Evolutionary conservation across 2,888 invertebrate genomes (phyloP).

Genomic region (Branchellion lobata): DNA sequence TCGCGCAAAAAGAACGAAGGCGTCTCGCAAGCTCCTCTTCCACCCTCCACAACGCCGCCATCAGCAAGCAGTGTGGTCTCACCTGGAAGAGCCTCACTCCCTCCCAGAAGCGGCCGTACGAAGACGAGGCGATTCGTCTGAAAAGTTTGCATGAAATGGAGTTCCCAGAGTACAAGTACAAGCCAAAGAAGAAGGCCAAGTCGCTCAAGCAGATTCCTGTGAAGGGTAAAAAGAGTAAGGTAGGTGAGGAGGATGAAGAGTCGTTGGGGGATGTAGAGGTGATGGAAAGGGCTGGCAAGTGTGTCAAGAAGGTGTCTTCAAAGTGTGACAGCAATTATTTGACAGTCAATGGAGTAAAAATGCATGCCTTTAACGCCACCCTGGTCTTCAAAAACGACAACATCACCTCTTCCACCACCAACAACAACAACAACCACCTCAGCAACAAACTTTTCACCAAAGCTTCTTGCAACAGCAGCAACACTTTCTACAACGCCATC

Average conservation of each 20-base stretch:
- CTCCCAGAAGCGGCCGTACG: constrained; percentile 28
- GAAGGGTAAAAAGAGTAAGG: neutral
- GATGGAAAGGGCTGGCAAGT: neutral
- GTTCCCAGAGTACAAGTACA: constrained; percentile 37
- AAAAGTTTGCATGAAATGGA: constrained; percentile 27
- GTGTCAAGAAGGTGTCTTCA: neutral
- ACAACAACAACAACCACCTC: too few relatives aligned
- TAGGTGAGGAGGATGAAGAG: neutral
- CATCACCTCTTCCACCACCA: neutral
- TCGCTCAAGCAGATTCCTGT: neutral
- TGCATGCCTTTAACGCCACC: constrained; percentile 1
- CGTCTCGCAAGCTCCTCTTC: neutral
- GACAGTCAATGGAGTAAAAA: neutral
- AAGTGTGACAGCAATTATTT: neutral
- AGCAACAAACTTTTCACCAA: too few relatives aligned
- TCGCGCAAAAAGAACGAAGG: constrained; percentile 34
- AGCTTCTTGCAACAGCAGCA: too few relatives aligned
- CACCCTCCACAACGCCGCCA: constrained; percentile 34
- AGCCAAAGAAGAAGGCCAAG: constrained; percentile 32
- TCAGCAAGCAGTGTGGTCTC: constrained; percentile 37
- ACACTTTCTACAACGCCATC: neutral
- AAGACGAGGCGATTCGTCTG: neutral
- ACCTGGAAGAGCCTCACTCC: constrained; percentile 34
- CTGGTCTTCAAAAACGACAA: constrained; percentile 4
- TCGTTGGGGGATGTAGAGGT: neutral